A percentile compares a stretch with the other conserved stretches of the same genome.
Evolutionary conservation across 2,888 invertebrate species (phyloP).

Genomic region (Ophion obscuratus): DNA sequence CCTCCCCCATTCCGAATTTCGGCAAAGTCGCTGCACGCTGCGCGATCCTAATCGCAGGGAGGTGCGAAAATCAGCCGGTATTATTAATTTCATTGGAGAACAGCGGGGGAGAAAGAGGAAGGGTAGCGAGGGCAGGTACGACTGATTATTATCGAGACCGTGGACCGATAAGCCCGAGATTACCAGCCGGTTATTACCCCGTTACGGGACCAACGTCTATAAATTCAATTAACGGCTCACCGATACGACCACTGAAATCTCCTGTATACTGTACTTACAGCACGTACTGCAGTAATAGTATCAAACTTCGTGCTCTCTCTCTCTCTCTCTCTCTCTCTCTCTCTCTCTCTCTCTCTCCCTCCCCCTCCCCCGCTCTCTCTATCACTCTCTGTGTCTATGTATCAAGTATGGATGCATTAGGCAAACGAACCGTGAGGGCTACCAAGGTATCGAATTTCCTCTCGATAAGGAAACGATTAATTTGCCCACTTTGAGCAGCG

Average conservation of each 20-base stretch:
- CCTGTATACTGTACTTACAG: constrained; percentile 41
- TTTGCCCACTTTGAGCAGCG: constrained; percentile 37
- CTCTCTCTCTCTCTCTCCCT: not conserved
- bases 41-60: too few species aligned
- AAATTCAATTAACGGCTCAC: constrained; percentile 65
- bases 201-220: constrained; percentile 57
- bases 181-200: constrained; percentile 64
- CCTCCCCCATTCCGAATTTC: too few species aligned
- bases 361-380: constrained; percentile 15
- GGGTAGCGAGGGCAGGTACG: constrained; percentile 2
- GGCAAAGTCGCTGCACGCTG: too few species aligned
- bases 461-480: constrained; percentile 63
- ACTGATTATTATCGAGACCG: constrained; percentile 59
- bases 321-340: constrained; percentile 13
- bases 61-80: not conserved
- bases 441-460: constrained; percentile 56
- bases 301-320: constrained; percentile 23
- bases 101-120: not conserved
- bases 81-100: constrained; percentile 46
- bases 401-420: constrained; percentile 37
- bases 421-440: constrained; percentile 45
- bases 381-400: constrained; percentile 4
- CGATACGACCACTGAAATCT: constrained; percentile 57
- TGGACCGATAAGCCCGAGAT: constrained; percentile 63
- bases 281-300: constrained; percentile 43